A percentile compares a stretch with the other conserved stretches of the same genome.
phyloP scores from a whole-genome alignment of 2,797 vertebrate genomes.

The Lutjanus campechanus region DNA sequence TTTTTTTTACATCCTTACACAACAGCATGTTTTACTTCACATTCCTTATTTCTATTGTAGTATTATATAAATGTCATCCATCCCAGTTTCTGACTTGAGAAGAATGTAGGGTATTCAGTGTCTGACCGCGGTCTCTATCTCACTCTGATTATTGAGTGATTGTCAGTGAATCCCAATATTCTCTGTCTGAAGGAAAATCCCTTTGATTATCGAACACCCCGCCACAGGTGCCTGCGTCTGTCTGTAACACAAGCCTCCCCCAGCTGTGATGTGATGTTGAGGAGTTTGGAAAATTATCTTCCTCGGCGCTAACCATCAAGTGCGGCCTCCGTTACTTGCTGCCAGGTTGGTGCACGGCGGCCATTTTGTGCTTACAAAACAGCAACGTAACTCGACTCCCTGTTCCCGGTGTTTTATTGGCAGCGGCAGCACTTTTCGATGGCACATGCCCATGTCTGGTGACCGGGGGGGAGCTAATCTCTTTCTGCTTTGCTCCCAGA shows the following conservation, averaged over 20 bases:
- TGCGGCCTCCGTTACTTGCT: not conserved
- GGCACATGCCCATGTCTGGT: slow-evolving; percentile 8
- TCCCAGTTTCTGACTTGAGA: slow-evolving; percentile 29
- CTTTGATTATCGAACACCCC: slow-evolving; percentile 49
- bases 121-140: slow-evolving; percentile 52
- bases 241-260: slow-evolving; percentile 52
- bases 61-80: slow-evolving; percentile 18
- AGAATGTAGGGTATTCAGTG: slow-evolving; percentile 54
- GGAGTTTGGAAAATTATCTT: slow-evolving; percentile 19
- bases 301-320: slow-evolving; percentile 7
- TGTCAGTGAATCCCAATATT: slow-evolving; percentile 61
- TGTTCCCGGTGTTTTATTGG: slow-evolving; percentile 12
- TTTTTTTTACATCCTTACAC: not conserved
- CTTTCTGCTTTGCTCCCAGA: slow-evolving; percentile 7
- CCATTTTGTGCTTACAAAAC: slow-evolving; percentile 69
- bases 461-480: not conserved
- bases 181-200: slow-evolving; percentile 69
- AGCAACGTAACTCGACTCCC: slow-evolving; percentile 15
- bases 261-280: slow-evolving; percentile 46
- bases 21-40: no score
- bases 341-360: slow-evolving; percentile 37
- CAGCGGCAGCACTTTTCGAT: not conserved
- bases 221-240: slow-evolving; percentile 52
- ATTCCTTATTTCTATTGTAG: not conserved
- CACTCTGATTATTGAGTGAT: slow-evolving; percentile 68